A percentile compares a stretch with the other conserved stretches of the same genome.
These are phyloP conservation scores for Caenorhabditis briggsae DNA, from an alignment of 1,140 invertebrate genomes.

Conservation along the genomic window DNA sequence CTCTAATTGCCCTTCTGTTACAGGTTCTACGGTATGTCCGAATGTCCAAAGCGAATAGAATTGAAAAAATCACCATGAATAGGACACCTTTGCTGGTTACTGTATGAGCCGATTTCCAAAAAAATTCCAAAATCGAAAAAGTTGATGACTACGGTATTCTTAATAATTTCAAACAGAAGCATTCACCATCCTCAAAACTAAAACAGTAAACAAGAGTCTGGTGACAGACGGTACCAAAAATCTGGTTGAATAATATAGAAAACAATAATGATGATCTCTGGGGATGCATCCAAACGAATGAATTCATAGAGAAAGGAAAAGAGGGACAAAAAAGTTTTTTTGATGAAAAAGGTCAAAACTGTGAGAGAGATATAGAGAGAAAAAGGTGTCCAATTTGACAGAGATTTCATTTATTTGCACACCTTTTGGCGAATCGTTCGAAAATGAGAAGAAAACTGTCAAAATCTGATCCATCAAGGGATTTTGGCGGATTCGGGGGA, in stretches of 20 bases:
- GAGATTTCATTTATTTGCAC: conserved; percentile 4
- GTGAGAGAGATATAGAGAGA: background rate
- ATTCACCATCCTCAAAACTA: too few species aligned
- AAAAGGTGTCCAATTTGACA: conserved; percentile 15
- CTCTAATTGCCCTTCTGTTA: too few species aligned
- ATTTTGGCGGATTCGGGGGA: background rate
- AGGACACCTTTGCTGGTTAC: too few species aligned
- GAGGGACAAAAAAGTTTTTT: background rate
- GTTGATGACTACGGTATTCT: too few species aligned
- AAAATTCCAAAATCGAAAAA: too few species aligned
- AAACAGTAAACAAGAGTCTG: background rate
- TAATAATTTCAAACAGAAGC: too few species aligned
- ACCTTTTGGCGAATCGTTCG: conserved; percentile 9
- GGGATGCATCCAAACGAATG: conserved; percentile 6
- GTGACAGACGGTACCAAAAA: conserved; percentile 12
- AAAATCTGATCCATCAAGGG: background rate
- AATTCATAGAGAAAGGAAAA: background rate
- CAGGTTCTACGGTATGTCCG: too few species aligned
- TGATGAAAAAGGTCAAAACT: background rate
- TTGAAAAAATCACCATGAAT: too few species aligned
- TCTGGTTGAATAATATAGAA: conserved; percentile 16
- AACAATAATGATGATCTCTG: background rate
- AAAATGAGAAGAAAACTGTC: too few species aligned
- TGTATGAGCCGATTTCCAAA: too few species aligned
- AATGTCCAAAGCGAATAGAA: too few species aligned